Base-by-base conservation (phyloP, 1,140 invertebrate species). In the Leptinotarsa undecemlineata region DNA sequence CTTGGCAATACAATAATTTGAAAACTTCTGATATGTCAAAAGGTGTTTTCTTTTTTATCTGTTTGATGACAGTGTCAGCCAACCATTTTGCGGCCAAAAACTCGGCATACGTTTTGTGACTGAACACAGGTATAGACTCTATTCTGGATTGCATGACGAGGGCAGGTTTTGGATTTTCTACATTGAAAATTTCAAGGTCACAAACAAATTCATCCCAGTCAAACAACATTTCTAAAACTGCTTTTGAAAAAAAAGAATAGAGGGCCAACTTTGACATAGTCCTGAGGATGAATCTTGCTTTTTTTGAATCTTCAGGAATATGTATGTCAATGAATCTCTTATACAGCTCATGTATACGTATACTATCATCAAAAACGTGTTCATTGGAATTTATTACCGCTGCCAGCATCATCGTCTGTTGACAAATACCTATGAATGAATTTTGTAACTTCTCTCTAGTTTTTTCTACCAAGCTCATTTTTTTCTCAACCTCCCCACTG, bases 61-160 rank as follows among this genome's bases (percentile, higher is more conserved):
- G 68, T 21, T 69, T 51, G 42, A 21, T 51, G 51, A 5, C 51
- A 0, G 6, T 57, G 51, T n/a, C 51, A 57, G 51, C 51, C 21
- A 69, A 19, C 68, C 68, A 69, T 14, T 23, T 47, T 20, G 68
- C 68, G 14, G 68, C 68, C 19, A 69, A 51, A 48, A 69, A 69
- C 20, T 69, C 68, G 20, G 68, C 68, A 51, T 69, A 69, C 20
- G 68, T 69, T 69, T 51, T 69, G 17, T 69, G 68, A 47, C 48
- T 69, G 48, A 69, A 69, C 19, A 69, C 23, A 48, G 68, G 68
- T n/a, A 48, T 5, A 51, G 0, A n/a, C 2, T 15, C 23, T 69
- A 3, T 47, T 17, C 0, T 3, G 11, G 23, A 69, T 23, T 51
- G 48, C 20, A 19, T 57, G 6, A 57, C n/a, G 20, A 69, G 42